Evolutionary conservation across 2,797 vertebrate genomes (phyloP).

Genomic region (Acomys russatus): DNA sequence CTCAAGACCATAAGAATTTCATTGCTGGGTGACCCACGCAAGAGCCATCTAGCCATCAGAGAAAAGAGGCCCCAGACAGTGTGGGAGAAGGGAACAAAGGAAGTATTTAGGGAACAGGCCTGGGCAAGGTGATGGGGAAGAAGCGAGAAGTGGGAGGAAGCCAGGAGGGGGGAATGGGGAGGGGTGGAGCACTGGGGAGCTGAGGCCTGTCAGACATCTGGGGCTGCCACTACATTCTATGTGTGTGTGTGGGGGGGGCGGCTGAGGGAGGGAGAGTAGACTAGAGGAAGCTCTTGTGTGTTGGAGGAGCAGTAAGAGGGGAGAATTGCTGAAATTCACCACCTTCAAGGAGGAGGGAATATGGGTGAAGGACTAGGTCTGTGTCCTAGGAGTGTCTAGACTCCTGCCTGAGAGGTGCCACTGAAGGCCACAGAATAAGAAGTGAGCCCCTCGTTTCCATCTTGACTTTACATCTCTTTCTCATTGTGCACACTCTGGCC

Average conservation of each 20-base stretch:
- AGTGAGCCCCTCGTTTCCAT: background rate
- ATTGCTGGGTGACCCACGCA: background rate
- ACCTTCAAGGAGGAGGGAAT: background rate
- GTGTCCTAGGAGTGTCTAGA: background rate
- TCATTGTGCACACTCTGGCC: background rate
- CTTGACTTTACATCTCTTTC: background rate
- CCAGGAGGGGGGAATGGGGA: background rate
- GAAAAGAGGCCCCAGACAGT: background rate
- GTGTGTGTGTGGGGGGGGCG: too few relatives aligned
- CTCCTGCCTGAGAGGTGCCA: too few relatives aligned
- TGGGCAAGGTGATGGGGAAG: conserved; percentile 60
- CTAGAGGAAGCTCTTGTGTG: background rate
- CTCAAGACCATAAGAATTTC: background rate
- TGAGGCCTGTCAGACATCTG: background rate
- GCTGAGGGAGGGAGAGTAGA: background rate
- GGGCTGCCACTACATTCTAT: background rate
- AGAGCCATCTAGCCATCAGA: background rate
- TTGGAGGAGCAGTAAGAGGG: background rate
- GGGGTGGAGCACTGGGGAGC: background rate
- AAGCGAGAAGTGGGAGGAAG: conserved; percentile 14
- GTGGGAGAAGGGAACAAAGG: conserved; percentile 75
- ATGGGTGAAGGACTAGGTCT: background rate
- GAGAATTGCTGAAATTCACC: background rate
- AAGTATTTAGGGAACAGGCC: conserved; percentile 71
- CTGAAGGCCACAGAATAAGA: background rate